A percentile compares a stretch with the other conserved stretches of the same genome.
These are phyloP conservation scores for Okamejei kenojei DNA, from an alignment of 2,797 vertebrate species.

Conservation along the genomic window DNA sequence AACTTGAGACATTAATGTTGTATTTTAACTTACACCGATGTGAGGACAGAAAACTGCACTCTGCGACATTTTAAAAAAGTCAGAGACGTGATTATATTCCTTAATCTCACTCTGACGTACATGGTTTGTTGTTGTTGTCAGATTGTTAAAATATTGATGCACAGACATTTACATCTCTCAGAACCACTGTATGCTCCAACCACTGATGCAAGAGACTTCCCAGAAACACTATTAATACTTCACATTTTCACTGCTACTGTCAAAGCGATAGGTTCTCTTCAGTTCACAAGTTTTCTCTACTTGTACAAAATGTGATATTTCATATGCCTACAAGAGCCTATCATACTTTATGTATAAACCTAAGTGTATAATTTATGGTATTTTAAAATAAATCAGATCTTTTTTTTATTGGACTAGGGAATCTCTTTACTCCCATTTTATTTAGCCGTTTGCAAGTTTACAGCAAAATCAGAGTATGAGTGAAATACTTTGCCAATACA, in stretches of 20 bases:
- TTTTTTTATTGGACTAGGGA: background rate
- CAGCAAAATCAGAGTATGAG: background rate
- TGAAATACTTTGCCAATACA: background rate
- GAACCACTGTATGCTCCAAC: conserved; percentile 63
- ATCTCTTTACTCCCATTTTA: too few relatives aligned
- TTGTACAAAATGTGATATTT: background rate
- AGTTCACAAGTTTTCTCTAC: background rate
- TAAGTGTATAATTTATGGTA: background rate
- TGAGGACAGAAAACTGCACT: background rate
- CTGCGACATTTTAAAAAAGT: conserved; percentile 43
- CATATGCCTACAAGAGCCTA: background rate
- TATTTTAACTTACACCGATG: background rate
- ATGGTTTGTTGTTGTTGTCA: conserved; percentile 63
- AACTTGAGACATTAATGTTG: background rate
- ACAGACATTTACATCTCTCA: conserved; percentile 55
- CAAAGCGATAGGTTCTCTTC: background rate
- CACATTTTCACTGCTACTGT: conserved; percentile 54
- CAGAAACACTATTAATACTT: conserved; percentile 65
- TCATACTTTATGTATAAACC: too few relatives aligned
- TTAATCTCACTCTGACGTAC: conserved; percentile 64
- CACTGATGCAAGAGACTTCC: conserved; percentile 65
- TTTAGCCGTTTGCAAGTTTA: background rate
- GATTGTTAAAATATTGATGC: conserved; percentile 73
- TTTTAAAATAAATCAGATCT: background rate
- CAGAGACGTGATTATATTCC: conserved; percentile 62